phyloP scores from a whole-genome alignment of 1,140 invertebrate species.

The Papilio polyxenes region DNA sequence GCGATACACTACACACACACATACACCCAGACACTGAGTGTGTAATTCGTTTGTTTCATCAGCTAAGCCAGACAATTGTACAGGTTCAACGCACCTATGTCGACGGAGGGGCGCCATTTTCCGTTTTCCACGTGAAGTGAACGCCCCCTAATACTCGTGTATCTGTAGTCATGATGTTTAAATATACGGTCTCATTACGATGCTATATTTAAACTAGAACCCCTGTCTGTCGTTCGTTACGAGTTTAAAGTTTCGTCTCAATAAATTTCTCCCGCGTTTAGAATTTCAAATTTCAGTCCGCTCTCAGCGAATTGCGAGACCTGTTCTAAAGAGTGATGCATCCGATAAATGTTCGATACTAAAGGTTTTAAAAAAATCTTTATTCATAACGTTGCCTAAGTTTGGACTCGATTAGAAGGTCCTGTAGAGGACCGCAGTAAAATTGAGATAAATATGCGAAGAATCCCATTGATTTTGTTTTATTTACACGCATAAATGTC shows the following conservation, averaged over 20 bases:
- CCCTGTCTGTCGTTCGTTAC: conserved; percentile 8
- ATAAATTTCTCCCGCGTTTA: conserved; percentile 42
- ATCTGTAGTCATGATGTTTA: conserved; percentile 3
- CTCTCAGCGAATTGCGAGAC: conserved; percentile 44
- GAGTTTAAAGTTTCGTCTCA: conserved; percentile 23
- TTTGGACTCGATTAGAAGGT: conserved; percentile 44
- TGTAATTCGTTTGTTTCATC: conserved; percentile 50
- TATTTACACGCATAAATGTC: conserved; percentile 23
- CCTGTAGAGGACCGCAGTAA: conserved; percentile 20
- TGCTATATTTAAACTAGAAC: conserved; percentile 21
- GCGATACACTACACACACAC: conserved; percentile 24
- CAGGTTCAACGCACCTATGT: conserved; percentile 65
- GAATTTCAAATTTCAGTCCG: conserved; percentile 52
- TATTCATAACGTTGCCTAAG: conserved; percentile 53
- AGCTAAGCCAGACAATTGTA: conserved; percentile 51
- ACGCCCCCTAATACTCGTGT: conserved; percentile 28
- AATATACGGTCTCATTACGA: conserved; percentile 21
- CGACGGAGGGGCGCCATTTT: conserved; percentile 59
- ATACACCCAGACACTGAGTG: not conserved
- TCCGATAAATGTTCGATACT: conserved; percentile 57
- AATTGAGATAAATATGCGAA: conserved; percentile 35
- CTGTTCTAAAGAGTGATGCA: conserved; percentile 57
- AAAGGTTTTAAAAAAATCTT: conserved; percentile 48
- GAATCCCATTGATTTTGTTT: conserved; percentile 10
- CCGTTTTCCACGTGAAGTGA: conserved; percentile 63